phyloP scores from a whole-genome alignment of 1,140 invertebrate species.

The Magallana angulata region DNA sequence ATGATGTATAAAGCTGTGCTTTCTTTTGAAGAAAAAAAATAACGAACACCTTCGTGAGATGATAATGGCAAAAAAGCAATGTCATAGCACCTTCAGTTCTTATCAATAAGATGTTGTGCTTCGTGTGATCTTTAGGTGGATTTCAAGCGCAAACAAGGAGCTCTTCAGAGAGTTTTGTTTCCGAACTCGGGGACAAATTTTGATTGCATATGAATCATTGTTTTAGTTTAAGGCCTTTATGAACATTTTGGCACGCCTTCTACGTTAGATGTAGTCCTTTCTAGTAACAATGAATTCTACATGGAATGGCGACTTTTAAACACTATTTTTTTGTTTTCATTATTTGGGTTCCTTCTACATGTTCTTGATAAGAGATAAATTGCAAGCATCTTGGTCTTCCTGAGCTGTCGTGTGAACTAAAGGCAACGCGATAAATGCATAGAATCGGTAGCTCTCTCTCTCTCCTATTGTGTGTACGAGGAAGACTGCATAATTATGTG shows the following conservation, averaged over 20 bases:
- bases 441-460: not conserved
- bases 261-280: not conserved
- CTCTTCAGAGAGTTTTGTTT: not conserved
- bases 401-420: not conserved
- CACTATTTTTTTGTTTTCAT: not conserved
- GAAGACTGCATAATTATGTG: not conserved
- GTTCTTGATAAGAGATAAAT: not conserved
- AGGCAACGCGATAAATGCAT: constrained; percentile 32
- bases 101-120: constrained; percentile 20
- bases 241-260: constrained; percentile 32
- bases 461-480: not conserved
- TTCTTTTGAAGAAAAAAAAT: constrained; percentile 7
- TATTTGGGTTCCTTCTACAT: not conserved
- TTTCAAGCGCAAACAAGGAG: not conserved
- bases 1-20: not conserved
- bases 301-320: not conserved
- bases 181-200: not conserved
- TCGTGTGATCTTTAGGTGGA: not conserved
- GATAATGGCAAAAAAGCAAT: constrained; percentile 11
- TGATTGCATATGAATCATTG: constrained; percentile 31
- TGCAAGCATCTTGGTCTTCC: constrained; percentile 5
- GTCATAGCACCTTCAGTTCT: constrained; percentile 24
- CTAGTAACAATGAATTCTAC: not conserved
- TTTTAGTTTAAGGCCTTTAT: constrained; percentile 26
- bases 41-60: not conserved